Conservation (phyloP, 2,888 invertebrate species). For the Bhutanitis thaidina region DNA sequence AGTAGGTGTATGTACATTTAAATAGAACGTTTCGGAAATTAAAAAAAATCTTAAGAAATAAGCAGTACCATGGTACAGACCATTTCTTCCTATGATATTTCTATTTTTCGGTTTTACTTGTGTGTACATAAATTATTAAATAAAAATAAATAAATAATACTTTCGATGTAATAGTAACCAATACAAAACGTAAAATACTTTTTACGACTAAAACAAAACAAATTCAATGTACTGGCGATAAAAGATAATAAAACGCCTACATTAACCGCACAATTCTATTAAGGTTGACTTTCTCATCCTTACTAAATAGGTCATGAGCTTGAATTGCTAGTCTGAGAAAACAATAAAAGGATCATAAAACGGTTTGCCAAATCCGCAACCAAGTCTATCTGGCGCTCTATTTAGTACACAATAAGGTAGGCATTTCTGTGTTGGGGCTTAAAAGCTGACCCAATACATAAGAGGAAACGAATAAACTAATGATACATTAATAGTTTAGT, state of each 20-base stretch:
- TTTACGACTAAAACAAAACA: not conserved
- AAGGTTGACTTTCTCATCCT: constrained; percentile 15
- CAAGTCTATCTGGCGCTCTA: constrained; percentile 44
- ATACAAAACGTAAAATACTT: too few species aligned
- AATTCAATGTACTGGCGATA: constrained; percentile 2
- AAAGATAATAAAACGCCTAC: constrained; percentile 6
- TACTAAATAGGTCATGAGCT: constrained; percentile 19
- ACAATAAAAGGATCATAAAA: constrained; percentile 35
- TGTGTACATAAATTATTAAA: too few species aligned
- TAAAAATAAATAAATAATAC: too few species aligned
- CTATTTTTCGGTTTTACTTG: too few species aligned
- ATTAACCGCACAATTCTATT: constrained; percentile 13
- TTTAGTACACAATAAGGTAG: constrained; percentile 37
- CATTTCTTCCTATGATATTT: too few species aligned
- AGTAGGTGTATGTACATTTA: too few species aligned
- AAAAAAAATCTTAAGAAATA: too few species aligned
- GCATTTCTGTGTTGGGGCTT: constrained; percentile 33
- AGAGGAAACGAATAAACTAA: constrained; percentile 10
- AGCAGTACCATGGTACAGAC: too few species aligned
- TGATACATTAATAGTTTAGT: not conserved
- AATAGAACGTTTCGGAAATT: too few species aligned
- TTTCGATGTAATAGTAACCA: too few species aligned
- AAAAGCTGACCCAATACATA: constrained; percentile 28
- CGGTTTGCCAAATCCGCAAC: constrained; percentile 40
- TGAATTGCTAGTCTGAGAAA: constrained; percentile 22